Evolutionary conservation across 1,140 invertebrate genomes (phyloP).

Genomic region (Drosophila saltans): DNA sequence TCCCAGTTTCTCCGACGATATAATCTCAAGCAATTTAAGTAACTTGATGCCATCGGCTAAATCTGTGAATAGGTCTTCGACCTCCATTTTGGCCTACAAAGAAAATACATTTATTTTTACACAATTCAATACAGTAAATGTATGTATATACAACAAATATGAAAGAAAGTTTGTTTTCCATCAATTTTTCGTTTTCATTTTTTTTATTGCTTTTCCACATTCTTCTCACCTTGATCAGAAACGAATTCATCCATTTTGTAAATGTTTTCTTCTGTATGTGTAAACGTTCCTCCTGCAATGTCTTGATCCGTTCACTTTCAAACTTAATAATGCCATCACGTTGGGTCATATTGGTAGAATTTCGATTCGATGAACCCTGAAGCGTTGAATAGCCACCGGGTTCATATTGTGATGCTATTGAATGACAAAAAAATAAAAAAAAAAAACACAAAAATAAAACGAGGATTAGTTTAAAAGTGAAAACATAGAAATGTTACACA

Average conservation of each 20-base stretch:
- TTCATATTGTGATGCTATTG: constrained; percentile 88
- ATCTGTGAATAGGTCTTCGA: constrained; percentile 98
- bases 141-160: neutral
- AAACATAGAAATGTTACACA: constrained; percentile 29
- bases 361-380: constrained; percentile 84
- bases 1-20: constrained; percentile 98
- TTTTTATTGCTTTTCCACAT: constrained; percentile 84
- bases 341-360: constrained; percentile 91
- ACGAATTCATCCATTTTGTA: constrained; percentile 99
- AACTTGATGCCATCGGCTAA: constrained; percentile 97
- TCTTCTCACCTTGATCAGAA: constrained; percentile 93
- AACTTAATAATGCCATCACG: constrained; percentile 96
- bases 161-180: constrained; percentile 10
- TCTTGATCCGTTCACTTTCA: constrained; percentile 97
- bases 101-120: neutral
- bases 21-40: constrained; percentile 98
- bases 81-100: constrained; percentile 94
- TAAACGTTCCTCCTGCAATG: constrained; percentile 97
- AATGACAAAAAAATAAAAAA: constrained; percentile 44
- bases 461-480: constrained; percentile 40
- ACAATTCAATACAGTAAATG: too few species aligned
- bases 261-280: constrained; percentile 99
- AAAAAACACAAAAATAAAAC: constrained; percentile 27
- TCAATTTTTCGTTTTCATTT: neutral
- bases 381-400: constrained; percentile 86